Base-by-base conservation (phyloP, 2,888 invertebrate genomes). In the Chironomus tentans region DNA sequence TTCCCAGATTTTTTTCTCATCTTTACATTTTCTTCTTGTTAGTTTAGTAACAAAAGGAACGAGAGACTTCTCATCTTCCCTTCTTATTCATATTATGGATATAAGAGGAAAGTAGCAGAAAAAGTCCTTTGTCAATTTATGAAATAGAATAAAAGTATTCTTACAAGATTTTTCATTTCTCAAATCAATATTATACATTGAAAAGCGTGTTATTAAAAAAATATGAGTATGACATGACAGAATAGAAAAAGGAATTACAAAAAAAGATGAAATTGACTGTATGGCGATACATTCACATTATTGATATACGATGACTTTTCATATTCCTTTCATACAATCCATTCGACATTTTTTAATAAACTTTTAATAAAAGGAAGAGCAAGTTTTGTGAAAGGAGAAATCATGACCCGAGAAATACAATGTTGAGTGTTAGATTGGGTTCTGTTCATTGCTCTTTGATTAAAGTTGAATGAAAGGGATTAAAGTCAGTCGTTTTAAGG, bases 1-100 rank as follows among this genome's bases (percentile, higher is more conserved):
- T 72, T 72, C 18, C 28, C n/a, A 50, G 50, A 50, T 50, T 50
- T 50, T 50, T 15, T 28, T 28, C 28, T 28, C 28, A 15, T 50
- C 50, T 50, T 68, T 50, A 70, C 56, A 50, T 56, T 70, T 70
- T 24, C 24, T 70, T 70, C 70, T 70, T 70, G 70, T 70, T 70
- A 70, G 70, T 50, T 70, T 24, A 50, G 56, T 18, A 56, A 50
- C 50, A 70, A 70, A 50, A 50, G 15, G 2, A 24, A 18, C 18
- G 22, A 62, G 21, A 65, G 24, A 65, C 21, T 24, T 65, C 21
- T 65, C 21, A 65, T 21, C 24, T 65, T 65, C 24, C 65, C 21
- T 7, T 65, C 18, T 22, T 56, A 18, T 6, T 56, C 56, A 56
- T 10, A 38, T 38, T 38, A 38, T 38, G 38, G 38, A 38, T 38